Conservation (phyloP, 2,888 invertebrate species). For the Conops quadrifasciatus region DNA sequence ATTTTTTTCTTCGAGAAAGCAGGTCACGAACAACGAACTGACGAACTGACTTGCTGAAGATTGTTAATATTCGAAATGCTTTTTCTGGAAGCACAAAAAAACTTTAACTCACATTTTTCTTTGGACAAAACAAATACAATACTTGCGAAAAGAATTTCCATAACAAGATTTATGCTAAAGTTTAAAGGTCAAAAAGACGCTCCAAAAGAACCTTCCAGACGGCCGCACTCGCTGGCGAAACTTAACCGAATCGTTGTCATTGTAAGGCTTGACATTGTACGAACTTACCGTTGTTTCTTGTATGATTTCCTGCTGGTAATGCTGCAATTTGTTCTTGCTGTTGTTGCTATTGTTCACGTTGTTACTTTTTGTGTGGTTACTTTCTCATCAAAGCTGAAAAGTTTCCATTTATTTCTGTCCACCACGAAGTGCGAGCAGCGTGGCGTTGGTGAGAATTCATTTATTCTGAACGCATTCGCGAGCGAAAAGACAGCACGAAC, state of each 20-base stretch:
- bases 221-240: background rate
- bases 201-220: background rate
- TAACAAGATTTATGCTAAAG: constrained; percentile 11
- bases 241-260: background rate
- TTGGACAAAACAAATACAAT: no score
- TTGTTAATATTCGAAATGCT: no score
- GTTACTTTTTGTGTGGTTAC: background rate
- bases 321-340: no score
- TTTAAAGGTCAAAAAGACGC: background rate
- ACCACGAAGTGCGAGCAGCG: background rate
- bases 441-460: constrained; percentile 17
- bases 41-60: no score
- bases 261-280: constrained; percentile 8
- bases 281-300: background rate
- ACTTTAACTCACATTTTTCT: no score
- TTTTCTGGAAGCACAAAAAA: no score
- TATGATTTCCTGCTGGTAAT: background rate
- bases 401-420: constrained; percentile 17
- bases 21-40: no score
- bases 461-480: constrained; percentile 25
- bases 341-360: background rate
- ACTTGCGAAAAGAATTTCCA: constrained; percentile 1
- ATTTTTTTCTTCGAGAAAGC: no score
- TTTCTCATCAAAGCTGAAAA: constrained; percentile 23
- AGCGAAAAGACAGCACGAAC: constrained; percentile 10